Evolutionary conservation across 1,140 invertebrate species (phyloP).

Genomic region (Arctopsyche grandis): DNA sequence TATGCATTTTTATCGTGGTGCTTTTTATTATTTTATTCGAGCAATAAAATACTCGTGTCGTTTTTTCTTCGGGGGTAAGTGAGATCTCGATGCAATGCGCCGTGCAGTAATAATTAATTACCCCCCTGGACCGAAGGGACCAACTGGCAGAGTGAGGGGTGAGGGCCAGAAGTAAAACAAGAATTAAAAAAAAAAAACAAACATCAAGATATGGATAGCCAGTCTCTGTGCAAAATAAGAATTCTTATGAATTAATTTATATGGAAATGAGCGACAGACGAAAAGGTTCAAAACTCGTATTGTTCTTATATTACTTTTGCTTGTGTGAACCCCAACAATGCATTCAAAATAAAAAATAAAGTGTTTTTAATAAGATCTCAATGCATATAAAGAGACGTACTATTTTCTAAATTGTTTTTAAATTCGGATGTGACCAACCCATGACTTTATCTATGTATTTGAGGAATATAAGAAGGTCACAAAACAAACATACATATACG

Average conservation of each 20-base stretch:
- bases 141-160: conserved; percentile 4
- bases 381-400: too few species aligned
- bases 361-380: too few species aligned
- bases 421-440: too few species aligned
- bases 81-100: conserved; percentile 3
- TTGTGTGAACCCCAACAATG: not conserved
- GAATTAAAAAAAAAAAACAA: conserved; percentile 45
- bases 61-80: not conserved
- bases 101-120: conserved; percentile 53
- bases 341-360: too few species aligned
- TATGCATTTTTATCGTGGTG: too few species aligned
- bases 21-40: too few species aligned
- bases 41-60: conserved; percentile 10
- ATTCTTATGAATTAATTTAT: conserved; percentile 51
- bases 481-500: too few species aligned
- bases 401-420: too few species aligned
- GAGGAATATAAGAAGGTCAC: too few species aligned
- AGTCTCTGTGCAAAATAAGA: conserved; percentile 19
- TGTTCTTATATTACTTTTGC: not conserved
- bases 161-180: conserved; percentile 34
- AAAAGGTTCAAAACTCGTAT: not conserved
- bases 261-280: conserved; percentile 46
- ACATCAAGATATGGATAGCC: conserved; percentile 48
- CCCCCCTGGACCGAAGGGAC: conserved; percentile 17
- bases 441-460: too few species aligned